A percentile compares a stretch with the other conserved stretches of the same genome.
Conservation (phyloP, 2,888 invertebrate species). For the Andrena trimmerana region DNA sequence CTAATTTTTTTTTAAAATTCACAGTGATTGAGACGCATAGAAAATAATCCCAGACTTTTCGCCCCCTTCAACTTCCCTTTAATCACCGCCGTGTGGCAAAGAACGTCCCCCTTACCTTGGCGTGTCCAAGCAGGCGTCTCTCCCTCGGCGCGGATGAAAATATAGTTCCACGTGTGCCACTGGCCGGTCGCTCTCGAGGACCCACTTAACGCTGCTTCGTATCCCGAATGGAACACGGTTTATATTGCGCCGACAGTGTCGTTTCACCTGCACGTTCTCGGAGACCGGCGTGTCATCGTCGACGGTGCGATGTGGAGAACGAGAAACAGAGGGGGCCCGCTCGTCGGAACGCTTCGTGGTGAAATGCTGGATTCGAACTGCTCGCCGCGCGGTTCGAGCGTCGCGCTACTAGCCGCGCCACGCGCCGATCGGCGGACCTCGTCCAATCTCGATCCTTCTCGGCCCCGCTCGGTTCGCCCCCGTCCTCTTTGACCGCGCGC, state of each 20-base stretch:
- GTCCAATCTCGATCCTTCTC: slow-evolving; percentile 26
- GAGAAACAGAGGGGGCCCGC: slow-evolving; percentile 20
- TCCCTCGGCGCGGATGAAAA: neutral
- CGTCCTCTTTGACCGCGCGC: slow-evolving; percentile 7
- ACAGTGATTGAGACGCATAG: too few relatives aligned
- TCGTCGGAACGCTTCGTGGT: slow-evolving; percentile 49
- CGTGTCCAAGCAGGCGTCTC: neutral
- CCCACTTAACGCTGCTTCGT: slow-evolving; percentile 3
- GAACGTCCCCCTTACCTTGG: neutral
- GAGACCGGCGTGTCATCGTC: slow-evolving; percentile 61
- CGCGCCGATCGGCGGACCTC: slow-evolving; percentile 28
- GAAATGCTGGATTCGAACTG: slow-evolving; percentile 70
- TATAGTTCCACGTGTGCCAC: neutral
- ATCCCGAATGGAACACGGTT: neutral
- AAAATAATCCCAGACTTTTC: neutral
- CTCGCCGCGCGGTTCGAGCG: slow-evolving; percentile 58
- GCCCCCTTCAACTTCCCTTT: neutral
- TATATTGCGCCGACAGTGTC: too few relatives aligned
- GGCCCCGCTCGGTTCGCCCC: slow-evolving; percentile 7
- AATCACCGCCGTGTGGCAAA: neutral
- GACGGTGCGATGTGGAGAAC: slow-evolving; percentile 31
- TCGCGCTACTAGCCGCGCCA: slow-evolving; percentile 42
- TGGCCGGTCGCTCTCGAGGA: neutral
- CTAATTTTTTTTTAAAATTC: too few relatives aligned
- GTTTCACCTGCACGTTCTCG: slow-evolving; percentile 65